Evolutionary conservation across 2,888 invertebrate genomes (phyloP).

Genomic region (Trisateles emortualis): DNA sequence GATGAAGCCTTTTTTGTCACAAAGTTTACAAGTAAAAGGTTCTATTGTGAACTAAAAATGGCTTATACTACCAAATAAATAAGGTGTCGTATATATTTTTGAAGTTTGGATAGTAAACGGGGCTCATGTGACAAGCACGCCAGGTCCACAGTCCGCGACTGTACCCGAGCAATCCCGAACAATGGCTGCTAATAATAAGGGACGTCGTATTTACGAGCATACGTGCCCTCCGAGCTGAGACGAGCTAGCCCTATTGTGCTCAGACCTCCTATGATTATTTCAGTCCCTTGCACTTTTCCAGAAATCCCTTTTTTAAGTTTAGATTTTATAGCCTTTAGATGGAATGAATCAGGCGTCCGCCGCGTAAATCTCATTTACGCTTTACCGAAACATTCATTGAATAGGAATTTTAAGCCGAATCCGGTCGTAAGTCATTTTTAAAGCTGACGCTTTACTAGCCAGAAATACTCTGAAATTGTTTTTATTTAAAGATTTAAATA

Average conservation of each 20-base stretch:
- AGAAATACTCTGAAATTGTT: constrained; percentile 21
- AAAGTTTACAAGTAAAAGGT: constrained; percentile 7
- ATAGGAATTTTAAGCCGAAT: constrained; percentile 53
- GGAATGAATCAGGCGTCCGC: constrained; percentile 68
- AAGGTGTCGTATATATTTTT: constrained; percentile 32
- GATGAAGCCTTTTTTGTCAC: constrained; percentile 14
- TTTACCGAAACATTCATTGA: constrained; percentile 59
- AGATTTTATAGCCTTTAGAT: constrained; percentile 72
- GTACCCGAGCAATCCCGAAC: constrained; percentile 78
- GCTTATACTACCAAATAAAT: constrained; percentile 35
- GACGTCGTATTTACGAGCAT: constrained; percentile 84
- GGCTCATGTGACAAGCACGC: constrained; percentile 41
- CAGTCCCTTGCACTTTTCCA: constrained; percentile 78
- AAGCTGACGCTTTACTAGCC: constrained; percentile 40
- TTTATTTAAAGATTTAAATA: constrained; percentile 22
- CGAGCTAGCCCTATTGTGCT: constrained; percentile 82
- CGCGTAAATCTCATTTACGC: constrained; percentile 70
- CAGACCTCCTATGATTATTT: constrained; percentile 86
- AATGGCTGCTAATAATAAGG: constrained; percentile 85
- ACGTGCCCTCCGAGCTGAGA: constrained; percentile 82
- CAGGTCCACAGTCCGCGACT: constrained; percentile 58
- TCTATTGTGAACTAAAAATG: constrained; percentile 20
- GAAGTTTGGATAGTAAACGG: constrained; percentile 40
- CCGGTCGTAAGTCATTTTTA: constrained; percentile 53
- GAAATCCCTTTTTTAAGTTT: constrained; percentile 75